Percentiles rank a stretch among this genome's conserved stretches.
phyloP scores from a whole-genome alignment of 2,797 vertebrate species.

The Phrynocephalus vlangalii region DNA sequence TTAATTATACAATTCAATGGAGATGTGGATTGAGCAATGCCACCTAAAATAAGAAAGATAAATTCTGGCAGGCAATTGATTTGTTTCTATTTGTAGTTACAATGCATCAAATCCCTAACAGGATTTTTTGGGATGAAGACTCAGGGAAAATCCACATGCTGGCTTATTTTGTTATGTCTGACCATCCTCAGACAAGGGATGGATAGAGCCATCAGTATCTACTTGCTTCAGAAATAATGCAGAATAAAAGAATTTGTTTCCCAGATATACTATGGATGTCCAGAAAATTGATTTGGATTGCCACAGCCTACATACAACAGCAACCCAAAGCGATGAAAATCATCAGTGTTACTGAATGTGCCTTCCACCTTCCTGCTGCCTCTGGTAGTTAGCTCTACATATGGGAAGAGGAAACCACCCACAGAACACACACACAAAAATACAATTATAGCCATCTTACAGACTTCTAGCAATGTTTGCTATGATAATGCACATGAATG shows the following conservation, averaged over 20 bases:
- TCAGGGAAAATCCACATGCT: constrained; percentile 40
- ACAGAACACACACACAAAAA: not conserved
- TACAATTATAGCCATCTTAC: not conserved
- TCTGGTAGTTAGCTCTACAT: not conserved
- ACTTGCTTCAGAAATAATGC: not conserved
- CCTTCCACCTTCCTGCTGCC: not conserved
- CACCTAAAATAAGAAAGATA: constrained; percentile 69
- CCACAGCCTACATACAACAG: not conserved
- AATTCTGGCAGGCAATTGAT: constrained; percentile 67
- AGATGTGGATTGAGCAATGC: constrained; percentile 48
- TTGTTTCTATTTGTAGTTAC: constrained; percentile 69
- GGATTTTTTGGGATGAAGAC: constrained; percentile 33
- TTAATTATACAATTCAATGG: constrained; percentile 35
- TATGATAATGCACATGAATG: not conserved
- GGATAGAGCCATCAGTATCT: not conserved
- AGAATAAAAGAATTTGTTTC: not conserved
- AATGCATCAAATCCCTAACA: constrained; percentile 55
- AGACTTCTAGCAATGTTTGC: not conserved
- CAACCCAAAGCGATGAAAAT: not conserved
- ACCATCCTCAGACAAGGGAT: not conserved
- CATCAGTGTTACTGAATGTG: not conserved
- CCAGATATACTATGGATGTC: not conserved
- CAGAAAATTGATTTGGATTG: not conserved
- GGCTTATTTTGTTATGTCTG: not conserved
- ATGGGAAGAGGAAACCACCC: not conserved